phyloP scores from a whole-genome alignment of 2,113 vertebrate genomes.

The cat (Felis catus) region F.catus_Fca126_mat1.0 CM031411.1:83939001-83939500 shows the following conservation, averaged over 20 bases:
- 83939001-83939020: slow-evolving; percentile 54
- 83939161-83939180: slow-evolving; percentile 60
- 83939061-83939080: slow-evolving; percentile 72
- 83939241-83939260: slow-evolving; percentile 60
- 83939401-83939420: slow-evolving; percentile 57
- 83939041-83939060: slow-evolving; percentile 69
- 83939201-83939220: slow-evolving; percentile 50
- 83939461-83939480: slow-evolving; percentile 23
- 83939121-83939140: slow-evolving; percentile 69
- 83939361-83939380: slow-evolving; percentile 55
- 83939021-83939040: slow-evolving; percentile 63
- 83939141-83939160: slow-evolving; percentile 71
- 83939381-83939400: slow-evolving; percentile 53
- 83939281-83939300: slow-evolving; percentile 37
- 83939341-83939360: not conserved
- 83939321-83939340: slow-evolving; percentile 45
- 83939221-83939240: slow-evolving; percentile 39
- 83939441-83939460: slow-evolving; percentile 42
- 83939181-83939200: slow-evolving; percentile 63
- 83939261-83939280: slow-evolving; percentile 50
- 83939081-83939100: slow-evolving; percentile 61
- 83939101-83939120: slow-evolving; percentile 69
- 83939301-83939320: slow-evolving; percentile 31
- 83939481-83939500: slow-evolving; percentile 7
- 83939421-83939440: slow-evolving; percentile 29